Base-by-base conservation (phyloP, 2,888 invertebrate species). In the Augiades crinisus region DNA sequence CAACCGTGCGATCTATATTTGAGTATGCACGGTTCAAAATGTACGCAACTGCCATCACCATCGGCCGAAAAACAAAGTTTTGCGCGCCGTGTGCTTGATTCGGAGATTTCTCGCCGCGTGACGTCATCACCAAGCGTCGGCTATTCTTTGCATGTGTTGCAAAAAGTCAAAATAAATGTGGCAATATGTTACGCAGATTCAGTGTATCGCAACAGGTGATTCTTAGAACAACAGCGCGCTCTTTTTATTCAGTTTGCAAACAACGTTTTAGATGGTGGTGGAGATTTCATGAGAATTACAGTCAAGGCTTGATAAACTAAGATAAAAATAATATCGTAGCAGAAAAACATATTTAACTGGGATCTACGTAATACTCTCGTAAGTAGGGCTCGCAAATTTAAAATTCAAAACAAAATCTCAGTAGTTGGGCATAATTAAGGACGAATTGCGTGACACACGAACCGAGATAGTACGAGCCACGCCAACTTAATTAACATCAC, bases 401-500 rank as follows among this genome's bases (percentile, higher is more conserved):
- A 50, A 17, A 44, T 50, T 50, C 43, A 44, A 36, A 43, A 21
- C 43, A 50, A 27, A 50, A 43, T 50, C 36, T 30, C 30, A 10
- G 24, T 36, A 17, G 19, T 21, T 16, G 43, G 36, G 13, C 30
- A 37, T 50, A 50, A 50, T 44, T 50, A 43, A 30, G 43, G 50
- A 50, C 43, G 36, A 34, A 43, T 50, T 50, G 50, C 43, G 43
- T 50, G 50, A 44, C 37, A 50, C 43, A 50, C 43, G 50, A 50
- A 43, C 27, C 36, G 21, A 50, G 36, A 50, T 44, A 21, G 37
- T 21, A 31, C 30, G 2, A 16, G 27, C 37, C 43, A 37, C 43
- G 50, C 50, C 50, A 50, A 43, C 36, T 43, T 50, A 50, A 51
- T 44, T 51, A 50, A 36, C 43, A 51, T 51, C 44, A 44, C 10